Percentiles rank a stretch among this genome's conserved stretches.
These are phyloP conservation scores for Picus viridis DNA, from an alignment of 2,797 vertebrate species.

Conservation along the genomic window DNA sequence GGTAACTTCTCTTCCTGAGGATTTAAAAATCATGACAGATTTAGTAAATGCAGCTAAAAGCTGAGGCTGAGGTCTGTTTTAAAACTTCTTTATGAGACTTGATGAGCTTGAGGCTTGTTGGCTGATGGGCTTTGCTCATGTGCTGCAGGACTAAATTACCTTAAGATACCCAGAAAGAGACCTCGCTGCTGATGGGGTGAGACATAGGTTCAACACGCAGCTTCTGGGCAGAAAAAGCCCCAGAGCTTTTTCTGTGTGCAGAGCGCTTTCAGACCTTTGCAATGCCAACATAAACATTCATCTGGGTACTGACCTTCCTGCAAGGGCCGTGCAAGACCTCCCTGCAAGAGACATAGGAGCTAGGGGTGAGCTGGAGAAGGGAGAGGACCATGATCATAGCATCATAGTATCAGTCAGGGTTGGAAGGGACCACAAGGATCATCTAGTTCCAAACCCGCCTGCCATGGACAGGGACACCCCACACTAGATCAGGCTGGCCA, in stretches of 20 bases:
- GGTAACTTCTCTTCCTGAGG: not conserved
- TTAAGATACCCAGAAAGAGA: accelerated
- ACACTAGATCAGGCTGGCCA: too few relatives aligned
- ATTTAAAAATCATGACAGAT: not conserved
- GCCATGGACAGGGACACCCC: too few relatives aligned
- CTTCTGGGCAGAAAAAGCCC: not conserved
- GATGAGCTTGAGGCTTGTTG: not conserved
- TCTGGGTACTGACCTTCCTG: not conserved
- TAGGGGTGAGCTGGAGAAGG: not conserved
- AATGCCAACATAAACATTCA: not conserved
- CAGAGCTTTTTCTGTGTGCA: not conserved
- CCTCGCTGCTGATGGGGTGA: not conserved
- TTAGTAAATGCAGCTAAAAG: not conserved
- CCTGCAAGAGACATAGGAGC: not conserved
- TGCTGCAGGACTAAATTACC: not conserved
- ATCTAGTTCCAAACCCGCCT: too few relatives aligned
- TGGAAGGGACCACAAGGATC: too few relatives aligned
- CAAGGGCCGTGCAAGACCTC: not conserved
- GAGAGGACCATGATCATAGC: not conserved
- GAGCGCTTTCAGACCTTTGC: not conserved
- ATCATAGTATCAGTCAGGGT: too few relatives aligned
- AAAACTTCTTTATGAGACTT: not conserved
- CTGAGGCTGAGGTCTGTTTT: not conserved
- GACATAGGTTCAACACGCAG: not conserved
- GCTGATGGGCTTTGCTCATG: not conserved